These are phyloP conservation scores for Gorsachius magnificus DNA, from an alignment of 2,797 vertebrate genomes.

Conservation along the genomic window DNA sequence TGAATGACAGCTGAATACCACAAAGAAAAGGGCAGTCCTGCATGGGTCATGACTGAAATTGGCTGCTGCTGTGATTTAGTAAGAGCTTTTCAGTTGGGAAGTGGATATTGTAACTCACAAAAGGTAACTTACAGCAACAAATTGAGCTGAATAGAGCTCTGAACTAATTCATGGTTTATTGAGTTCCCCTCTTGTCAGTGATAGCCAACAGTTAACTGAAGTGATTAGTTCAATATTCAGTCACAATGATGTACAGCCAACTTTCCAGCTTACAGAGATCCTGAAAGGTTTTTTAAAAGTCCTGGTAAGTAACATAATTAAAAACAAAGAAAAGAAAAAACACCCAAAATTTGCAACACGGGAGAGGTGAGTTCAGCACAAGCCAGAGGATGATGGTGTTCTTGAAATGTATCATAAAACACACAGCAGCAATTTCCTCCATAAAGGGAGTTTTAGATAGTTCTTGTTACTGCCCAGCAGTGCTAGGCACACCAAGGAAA, in stretches of 20 bases:
- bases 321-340: background rate
- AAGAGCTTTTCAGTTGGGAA: conserved; percentile 77
- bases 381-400: background rate
- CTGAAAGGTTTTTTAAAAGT: background rate
- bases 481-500: background rate
- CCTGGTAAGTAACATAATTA: background rate
- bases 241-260: conserved; percentile 36
- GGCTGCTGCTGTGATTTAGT: conserved; percentile 75
- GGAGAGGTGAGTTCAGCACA: background rate
- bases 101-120: conserved; percentile 84
- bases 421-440: background rate
- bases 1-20: conserved; percentile 89
- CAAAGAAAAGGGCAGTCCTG: conserved; percentile 79
- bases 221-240: conserved; percentile 58
- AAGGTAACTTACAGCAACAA: conserved; percentile 88
- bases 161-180: conserved; percentile 66
- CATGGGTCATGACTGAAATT: conserved; percentile 84
- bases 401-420: background rate
- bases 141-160: conserved; percentile 81
- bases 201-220: conserved; percentile 56
- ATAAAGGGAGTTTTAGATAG: background rate
- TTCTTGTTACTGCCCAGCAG: background rate
- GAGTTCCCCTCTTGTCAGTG: conserved; percentile 46
- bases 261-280: conserved; percentile 1
- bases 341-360: background rate